These are phyloP conservation scores for Typhlomys cinereus DNA, from an alignment of 2,113 vertebrate species.

Conservation along the genomic window DNA sequence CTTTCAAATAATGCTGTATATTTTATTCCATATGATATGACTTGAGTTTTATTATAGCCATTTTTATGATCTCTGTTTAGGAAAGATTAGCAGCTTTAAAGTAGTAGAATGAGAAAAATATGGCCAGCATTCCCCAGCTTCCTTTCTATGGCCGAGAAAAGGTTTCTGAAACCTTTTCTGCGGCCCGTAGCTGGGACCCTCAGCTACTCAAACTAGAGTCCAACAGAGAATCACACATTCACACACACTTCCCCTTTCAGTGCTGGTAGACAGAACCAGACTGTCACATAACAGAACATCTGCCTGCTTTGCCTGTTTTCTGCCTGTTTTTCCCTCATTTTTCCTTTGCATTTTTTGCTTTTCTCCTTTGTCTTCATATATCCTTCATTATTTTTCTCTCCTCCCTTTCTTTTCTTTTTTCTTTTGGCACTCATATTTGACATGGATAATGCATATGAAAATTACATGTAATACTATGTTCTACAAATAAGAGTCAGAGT, in stretches of 20 bases:
- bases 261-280: background rate
- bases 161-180: background rate
- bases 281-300: background rate
- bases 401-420: background rate
- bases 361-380: background rate
- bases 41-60: background rate
- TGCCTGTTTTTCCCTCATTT: background rate
- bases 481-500: too few relatives aligned
- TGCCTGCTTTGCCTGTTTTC: background rate
- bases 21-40: background rate
- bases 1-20: constrained; percentile 49
- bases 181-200: background rate
- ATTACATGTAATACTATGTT: too few relatives aligned
- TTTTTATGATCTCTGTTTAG: background rate
- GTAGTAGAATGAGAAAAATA: background rate
- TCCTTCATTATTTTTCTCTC: background rate
- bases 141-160: background rate
- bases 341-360: background rate
- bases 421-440: too few relatives aligned
- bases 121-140: background rate
- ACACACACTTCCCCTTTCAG: background rate
- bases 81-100: background rate
- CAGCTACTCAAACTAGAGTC: background rate
- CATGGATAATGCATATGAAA: too few relatives aligned
- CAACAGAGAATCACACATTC: background rate